Conservation (phyloP, 2,113 vertebrate genomes). For the Bucco capensis region DNA sequence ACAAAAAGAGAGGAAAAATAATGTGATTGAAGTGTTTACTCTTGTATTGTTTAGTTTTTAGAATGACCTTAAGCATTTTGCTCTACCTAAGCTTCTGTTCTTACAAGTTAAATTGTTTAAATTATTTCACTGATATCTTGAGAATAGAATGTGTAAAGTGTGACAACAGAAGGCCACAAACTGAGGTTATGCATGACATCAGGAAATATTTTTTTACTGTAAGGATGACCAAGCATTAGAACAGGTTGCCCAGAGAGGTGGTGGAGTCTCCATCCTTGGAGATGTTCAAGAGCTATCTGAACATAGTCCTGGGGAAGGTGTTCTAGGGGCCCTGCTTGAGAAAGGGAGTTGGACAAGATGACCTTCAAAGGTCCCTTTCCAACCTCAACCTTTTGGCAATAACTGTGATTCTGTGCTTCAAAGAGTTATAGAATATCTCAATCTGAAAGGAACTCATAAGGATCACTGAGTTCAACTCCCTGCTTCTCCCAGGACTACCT, state of each 20-base stretch:
- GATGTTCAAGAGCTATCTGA: neutral
- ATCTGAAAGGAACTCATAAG: neutral
- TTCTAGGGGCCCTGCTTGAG: neutral
- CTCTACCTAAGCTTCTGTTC: neutral
- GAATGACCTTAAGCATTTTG: fast-evolving
- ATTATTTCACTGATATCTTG: no score
- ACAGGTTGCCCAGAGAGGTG: neutral
- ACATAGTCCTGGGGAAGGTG: neutral
- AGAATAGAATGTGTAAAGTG: no score
- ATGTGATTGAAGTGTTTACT: neutral
- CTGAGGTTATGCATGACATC: neutral
- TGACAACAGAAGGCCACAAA: neutral
- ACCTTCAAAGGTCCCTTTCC: neutral
- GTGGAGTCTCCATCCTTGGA: neutral
- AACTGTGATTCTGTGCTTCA: neutral
- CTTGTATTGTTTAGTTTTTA: neutral
- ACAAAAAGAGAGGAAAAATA: neutral
- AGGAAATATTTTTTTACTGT: neutral
- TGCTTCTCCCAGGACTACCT: neutral
- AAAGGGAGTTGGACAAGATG: neutral
- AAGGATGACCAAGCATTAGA: neutral
- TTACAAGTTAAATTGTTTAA: neutral
- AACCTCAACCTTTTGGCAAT: neutral
- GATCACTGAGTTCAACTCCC: neutral
- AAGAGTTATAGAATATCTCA: neutral